A percentile compares a stretch with the other conserved stretches of the same genome.
Conservation (phyloP, 2,797 vertebrate genomes). For the Chelon auratus region DNA sequence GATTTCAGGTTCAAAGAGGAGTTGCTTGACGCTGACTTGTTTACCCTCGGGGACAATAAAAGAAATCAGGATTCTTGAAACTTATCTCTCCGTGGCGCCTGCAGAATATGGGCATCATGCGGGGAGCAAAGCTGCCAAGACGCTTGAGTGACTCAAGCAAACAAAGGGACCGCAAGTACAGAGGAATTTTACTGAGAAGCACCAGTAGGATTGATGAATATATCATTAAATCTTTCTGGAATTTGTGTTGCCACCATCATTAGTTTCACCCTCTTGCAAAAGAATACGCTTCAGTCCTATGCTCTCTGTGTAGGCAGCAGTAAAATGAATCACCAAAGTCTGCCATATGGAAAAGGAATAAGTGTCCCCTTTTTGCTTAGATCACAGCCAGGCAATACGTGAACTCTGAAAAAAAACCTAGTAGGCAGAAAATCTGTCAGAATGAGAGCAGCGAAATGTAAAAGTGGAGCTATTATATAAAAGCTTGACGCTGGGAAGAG, state of each 20-base stretch:
- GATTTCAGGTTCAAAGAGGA: conserved; percentile 43
- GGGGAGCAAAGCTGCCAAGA: conserved; percentile 33
- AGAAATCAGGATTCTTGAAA: conserved; percentile 19
- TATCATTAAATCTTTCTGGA: conserved; percentile 11
- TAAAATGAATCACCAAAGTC: background rate
- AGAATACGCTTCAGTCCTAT: conserved; percentile 2
- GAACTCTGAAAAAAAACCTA: background rate
- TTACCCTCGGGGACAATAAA: conserved; percentile 34
- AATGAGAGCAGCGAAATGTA: conserved; percentile 5
- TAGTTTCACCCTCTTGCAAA: background rate
- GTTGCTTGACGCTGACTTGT: conserved; percentile 41
- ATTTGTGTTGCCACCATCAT: background rate
- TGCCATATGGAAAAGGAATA: conserved; percentile 3
- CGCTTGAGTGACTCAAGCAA: conserved; percentile 26
- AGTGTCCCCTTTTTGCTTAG: background rate
- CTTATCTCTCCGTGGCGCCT: conserved; percentile 16
- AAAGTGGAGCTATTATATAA: background rate
- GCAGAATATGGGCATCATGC: conserved; percentile 18
- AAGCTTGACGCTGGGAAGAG: conserved; percentile 3
- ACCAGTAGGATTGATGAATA: conserved; percentile 2
- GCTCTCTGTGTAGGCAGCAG: background rate
- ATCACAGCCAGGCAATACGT: background rate
- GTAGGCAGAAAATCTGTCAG: background rate
- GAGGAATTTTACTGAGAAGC: background rate
- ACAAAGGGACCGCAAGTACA: conserved; percentile 6